Evolutionary conservation across 2,113 vertebrate species (phyloP).

Genomic region (Ginglymostoma cirratum): DNA sequence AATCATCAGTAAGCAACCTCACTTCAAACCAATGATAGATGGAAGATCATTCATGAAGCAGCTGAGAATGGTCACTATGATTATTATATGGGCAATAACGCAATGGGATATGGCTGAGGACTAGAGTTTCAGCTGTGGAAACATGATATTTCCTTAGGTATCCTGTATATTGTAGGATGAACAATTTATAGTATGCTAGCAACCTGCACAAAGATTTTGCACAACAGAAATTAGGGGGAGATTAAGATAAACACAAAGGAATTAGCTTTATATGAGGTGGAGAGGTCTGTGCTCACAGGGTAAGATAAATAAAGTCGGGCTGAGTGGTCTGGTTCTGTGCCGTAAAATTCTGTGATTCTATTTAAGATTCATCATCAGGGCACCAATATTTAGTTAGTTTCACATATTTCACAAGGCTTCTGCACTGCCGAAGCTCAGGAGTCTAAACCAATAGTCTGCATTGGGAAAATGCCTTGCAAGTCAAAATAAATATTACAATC

Average conservation of each 20-base stretch:
- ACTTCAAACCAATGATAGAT: no score
- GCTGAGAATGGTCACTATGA: no score
- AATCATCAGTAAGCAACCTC: no score
- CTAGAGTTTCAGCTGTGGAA: not conserved
- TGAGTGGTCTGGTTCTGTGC: not conserved
- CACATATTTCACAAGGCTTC: not conserved
- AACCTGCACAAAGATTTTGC: not conserved
- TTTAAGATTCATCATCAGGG: not conserved
- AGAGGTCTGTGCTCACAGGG: not conserved
- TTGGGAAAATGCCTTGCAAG: not conserved
- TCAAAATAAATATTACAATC: not conserved
- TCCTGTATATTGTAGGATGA: not conserved
- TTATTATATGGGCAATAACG: not conserved
- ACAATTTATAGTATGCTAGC: not conserved
- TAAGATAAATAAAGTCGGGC: not conserved
- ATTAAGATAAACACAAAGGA: not conserved
- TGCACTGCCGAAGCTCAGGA: not conserved
- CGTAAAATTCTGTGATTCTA: not conserved
- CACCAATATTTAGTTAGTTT: not conserved
- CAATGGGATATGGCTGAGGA: not conserved
- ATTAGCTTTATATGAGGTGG: not conserved
- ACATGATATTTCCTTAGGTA: not conserved
- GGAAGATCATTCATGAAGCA: no score
- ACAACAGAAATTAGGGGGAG: not conserved
- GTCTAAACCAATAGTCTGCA: not conserved